A percentile compares a stretch with the other conserved stretches of the same genome.
Evolutionary conservation across 2,113 vertebrate species (phyloP).

Genomic region (Nesogale talazaci): DNA sequence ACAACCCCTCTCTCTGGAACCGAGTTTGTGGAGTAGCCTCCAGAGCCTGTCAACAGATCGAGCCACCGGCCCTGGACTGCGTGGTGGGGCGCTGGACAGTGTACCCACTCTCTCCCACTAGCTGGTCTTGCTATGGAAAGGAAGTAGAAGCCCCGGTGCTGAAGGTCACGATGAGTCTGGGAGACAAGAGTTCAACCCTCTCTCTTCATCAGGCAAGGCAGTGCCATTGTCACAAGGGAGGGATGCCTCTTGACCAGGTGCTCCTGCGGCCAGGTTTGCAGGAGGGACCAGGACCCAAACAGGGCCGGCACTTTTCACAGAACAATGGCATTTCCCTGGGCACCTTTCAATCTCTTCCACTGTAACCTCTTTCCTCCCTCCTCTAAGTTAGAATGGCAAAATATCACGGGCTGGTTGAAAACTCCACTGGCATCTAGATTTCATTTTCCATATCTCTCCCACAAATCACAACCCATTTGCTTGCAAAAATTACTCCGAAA

Average conservation of each 20-base stretch:
- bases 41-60: too few species aligned
- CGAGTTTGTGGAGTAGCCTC: too few species aligned
- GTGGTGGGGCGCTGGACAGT: neutral
- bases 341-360: neutral
- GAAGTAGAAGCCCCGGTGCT: accelerated
- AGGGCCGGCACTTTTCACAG: accelerated
- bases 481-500: constrained; percentile 44
- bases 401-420: neutral
- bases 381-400: neutral
- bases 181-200: accelerated
- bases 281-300: too few species aligned
- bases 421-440: neutral
- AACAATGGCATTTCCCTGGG: neutral
- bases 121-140: accelerated
- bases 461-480: constrained; percentile 51
- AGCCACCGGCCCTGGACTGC: too few species aligned
- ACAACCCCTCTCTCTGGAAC: too few species aligned
- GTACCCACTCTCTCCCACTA: accelerated
- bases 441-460: constrained; percentile 25
- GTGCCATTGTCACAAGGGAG: accelerated
- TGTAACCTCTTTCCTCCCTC: neutral
- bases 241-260: neutral
- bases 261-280: too few species aligned
- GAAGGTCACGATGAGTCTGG: neutral
- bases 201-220: accelerated